These are phyloP conservation scores for Reticulitermes lucifugus DNA, from an alignment of 2,888 invertebrate species.

Conservation along the genomic window DNA sequence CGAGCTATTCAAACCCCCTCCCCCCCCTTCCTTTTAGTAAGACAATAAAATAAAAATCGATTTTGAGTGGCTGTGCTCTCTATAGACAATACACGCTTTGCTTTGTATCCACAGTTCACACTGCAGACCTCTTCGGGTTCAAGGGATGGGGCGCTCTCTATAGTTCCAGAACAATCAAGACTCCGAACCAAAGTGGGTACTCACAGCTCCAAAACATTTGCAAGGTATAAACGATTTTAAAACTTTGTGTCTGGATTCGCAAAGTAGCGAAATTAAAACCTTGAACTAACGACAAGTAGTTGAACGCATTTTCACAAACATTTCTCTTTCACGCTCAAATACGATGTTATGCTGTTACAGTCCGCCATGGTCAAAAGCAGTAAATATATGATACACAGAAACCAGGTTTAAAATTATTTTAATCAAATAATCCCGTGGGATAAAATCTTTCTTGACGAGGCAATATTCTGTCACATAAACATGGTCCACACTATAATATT, in stretches of 20 bases:
- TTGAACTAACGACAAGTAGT: too few relatives aligned
- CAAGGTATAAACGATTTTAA: background rate
- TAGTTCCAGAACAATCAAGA: background rate
- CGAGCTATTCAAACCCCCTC: background rate
- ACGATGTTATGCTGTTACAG: too few relatives aligned
- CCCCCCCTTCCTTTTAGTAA: background rate
- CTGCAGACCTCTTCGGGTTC: background rate
- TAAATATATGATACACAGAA: too few relatives aligned
- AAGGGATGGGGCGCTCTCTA: background rate
- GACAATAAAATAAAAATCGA: slow-evolving; percentile 39
- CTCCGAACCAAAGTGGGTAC: background rate
- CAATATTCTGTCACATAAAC: too few relatives aligned
- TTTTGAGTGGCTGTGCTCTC: slow-evolving; percentile 31
- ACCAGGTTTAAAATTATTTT: too few relatives aligned
- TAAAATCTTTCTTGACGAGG: too few relatives aligned
- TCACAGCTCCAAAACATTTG: background rate
- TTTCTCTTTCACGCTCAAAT: too few relatives aligned
- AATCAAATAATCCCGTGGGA: too few relatives aligned
- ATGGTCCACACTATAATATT: too few relatives aligned
- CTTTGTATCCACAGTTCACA: background rate
- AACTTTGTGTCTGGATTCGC: background rate
- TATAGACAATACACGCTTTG: background rate
- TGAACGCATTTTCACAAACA: too few relatives aligned
- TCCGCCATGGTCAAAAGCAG: too few relatives aligned
- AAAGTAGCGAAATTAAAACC: too few relatives aligned